These are phyloP conservation scores for Tauraco erythrolophus DNA, from an alignment of 2,113 vertebrate species.

Conservation along the genomic window DNA sequence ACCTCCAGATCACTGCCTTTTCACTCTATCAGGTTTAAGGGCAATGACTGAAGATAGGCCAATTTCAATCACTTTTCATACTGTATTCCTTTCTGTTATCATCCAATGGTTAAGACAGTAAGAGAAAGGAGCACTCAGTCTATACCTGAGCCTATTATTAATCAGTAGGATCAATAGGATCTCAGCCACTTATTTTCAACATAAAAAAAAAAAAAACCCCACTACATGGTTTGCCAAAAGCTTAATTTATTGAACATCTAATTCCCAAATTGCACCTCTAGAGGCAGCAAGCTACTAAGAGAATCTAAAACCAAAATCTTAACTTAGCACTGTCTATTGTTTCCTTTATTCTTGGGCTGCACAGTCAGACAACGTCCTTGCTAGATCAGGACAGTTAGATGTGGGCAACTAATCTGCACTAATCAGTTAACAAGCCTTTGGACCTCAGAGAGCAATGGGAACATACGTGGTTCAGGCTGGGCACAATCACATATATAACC, in stretches of 20 bases:
- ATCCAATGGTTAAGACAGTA: neutral
- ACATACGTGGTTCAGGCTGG: neutral
- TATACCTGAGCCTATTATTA: neutral
- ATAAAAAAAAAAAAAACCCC: too few species aligned
- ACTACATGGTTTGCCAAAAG: neutral
- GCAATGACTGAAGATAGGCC: neutral
- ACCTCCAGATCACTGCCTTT: neutral
- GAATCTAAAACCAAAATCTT: neutral
- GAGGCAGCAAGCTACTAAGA: neutral
- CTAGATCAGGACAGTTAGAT: neutral
- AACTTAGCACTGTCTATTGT: neutral
- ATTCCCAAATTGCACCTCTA: neutral
- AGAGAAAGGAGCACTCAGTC: neutral
- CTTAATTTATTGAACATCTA: neutral
- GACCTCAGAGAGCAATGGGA: neutral
- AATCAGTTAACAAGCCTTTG: neutral
- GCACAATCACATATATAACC: neutral
- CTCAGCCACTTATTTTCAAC: neutral
- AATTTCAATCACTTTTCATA: neutral
- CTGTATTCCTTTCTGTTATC: neutral
- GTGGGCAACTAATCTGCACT: neutral
- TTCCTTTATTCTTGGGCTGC: neutral
- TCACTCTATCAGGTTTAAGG: neutral
- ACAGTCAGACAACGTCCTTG: neutral
- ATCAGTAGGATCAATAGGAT: neutral